phyloP scores from a whole-genome alignment of 2,797 vertebrate species.

The Cetoscarus ocellatus region DNA sequence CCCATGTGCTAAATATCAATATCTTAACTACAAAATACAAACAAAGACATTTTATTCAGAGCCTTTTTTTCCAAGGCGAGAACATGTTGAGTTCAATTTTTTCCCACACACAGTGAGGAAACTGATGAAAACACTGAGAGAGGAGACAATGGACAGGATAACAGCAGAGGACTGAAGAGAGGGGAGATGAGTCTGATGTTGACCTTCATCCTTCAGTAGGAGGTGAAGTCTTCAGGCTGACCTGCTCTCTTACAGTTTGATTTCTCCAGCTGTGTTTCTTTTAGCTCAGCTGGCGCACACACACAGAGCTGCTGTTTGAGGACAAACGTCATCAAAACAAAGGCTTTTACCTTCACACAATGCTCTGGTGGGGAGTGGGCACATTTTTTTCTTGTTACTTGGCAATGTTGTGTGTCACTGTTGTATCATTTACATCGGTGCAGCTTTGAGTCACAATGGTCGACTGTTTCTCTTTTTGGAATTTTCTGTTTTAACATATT shows the following conservation, averaged over 20 bases:
- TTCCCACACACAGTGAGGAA: no score
- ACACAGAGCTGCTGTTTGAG: conserved; percentile 13
- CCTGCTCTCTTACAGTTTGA: conserved; percentile 20
- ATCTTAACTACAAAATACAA: no score
- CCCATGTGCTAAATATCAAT: no score
- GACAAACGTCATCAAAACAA: conserved; percentile 8
- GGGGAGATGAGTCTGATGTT: conserved; percentile 31
- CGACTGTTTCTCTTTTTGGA: not conserved
- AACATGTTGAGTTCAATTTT: not conserved
- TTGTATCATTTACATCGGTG: not conserved
- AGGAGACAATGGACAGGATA: not conserved
- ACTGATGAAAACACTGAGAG: no score
- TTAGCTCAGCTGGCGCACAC: conserved; percentile 41
- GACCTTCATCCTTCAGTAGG: conserved; percentile 56
- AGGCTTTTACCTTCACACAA: not conserved
- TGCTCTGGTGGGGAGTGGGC: not conserved
- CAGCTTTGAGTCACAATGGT: not conserved
- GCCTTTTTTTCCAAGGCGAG: not conserved
- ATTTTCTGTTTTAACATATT: no score
- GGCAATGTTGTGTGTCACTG: not conserved
- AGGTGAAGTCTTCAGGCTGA: conserved; percentile 59
- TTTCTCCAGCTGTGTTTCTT: conserved; percentile 48
- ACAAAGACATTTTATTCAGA: no score
- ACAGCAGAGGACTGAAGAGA: conserved; percentile 18
- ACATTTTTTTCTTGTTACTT: conserved; percentile 16